A percentile compares a stretch with the other conserved stretches of the same genome.
Conservation (phyloP, 2,888 invertebrate species). For the Xestia sexstrigata region DNA sequence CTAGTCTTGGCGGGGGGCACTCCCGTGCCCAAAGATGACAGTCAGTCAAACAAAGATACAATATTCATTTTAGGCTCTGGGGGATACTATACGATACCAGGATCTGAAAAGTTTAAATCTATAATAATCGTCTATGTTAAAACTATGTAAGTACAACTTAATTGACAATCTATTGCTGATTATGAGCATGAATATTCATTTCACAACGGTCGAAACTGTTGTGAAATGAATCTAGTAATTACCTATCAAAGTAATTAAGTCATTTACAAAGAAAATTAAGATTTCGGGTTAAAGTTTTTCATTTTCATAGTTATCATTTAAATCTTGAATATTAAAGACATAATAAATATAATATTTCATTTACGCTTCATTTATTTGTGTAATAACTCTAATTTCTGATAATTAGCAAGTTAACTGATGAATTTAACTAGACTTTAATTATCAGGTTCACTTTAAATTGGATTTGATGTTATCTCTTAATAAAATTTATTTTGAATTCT, state of each 20-base stretch:
- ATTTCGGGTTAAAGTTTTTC: background rate
- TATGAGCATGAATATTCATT: background rate
- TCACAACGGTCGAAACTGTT: too few relatives aligned
- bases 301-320: background rate
- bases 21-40: too few relatives aligned
- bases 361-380: background rate
- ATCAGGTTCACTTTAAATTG: background rate
- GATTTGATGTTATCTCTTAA: constrained; percentile 9
- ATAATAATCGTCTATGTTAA: background rate
- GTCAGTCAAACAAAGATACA: background rate
- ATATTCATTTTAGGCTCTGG: background rate
- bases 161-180: background rate
- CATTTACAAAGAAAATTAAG: background rate
- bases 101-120: background rate
- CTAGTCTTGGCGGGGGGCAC: too few relatives aligned
- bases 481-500: background rate
- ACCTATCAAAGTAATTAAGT: too few relatives aligned
- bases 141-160: background rate
- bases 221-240: too few relatives aligned
- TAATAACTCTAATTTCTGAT: background rate
- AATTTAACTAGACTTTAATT: constrained; percentile 12
- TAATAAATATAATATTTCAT: background rate
- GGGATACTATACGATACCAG: background rate
- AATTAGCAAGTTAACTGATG: constrained; percentile 27
- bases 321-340: background rate